Base-by-base conservation (phyloP, 2,797 vertebrate genomes). In the Siniperca undulata region DNA sequence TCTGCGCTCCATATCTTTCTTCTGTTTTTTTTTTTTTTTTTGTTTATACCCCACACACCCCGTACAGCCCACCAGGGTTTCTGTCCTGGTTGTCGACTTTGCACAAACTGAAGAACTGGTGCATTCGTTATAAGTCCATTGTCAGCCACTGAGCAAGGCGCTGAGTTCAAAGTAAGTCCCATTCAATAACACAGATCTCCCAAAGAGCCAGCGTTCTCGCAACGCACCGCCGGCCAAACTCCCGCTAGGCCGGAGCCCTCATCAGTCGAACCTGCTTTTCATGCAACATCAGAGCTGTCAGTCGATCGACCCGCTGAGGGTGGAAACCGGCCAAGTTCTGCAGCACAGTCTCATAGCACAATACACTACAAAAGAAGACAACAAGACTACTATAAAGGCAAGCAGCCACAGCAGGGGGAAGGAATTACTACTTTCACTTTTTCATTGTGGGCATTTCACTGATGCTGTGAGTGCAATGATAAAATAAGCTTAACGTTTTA, bases 271-370 rank as follows among this genome's bases (percentile, higher is more conserved):
- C 84, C 88, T 89, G 87, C 86, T 93, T 92, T 93, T 93, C 91
- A 93, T 85, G 86, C 92, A 91, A 90, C 94, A 92, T 93, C 92
- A 94, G 90, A 93, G 88, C 88, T 82, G 93, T 94, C 94, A 91
- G 86, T 83, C 74, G 36, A 78, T 89, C 75, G 30, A 86, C 65
- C 83, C 50, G 24, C 69, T 8, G 81, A 88, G 81, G 60, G 55
- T 34, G 81, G 72, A 77, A 82, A 67, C 62, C n/a, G 58, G 72
- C 76, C 74, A 74, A 78, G 81, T 86, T 81, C 78, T 85, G 80
- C 87, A 77, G 56, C 80, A 72, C 74, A 1, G 82, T 77, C 81
- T 89, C 85, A 52, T 14, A 80, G 66, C 81, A 78, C 78, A 87
- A 82, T 64, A 72, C 78, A 65, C 52, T 70, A 78, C 59, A 80